Evolutionary conservation across 2,797 vertebrate species (phyloP), one percentile per base, ranked within the genome.

Genomic region (Crenuchus spilurus): DNA sequence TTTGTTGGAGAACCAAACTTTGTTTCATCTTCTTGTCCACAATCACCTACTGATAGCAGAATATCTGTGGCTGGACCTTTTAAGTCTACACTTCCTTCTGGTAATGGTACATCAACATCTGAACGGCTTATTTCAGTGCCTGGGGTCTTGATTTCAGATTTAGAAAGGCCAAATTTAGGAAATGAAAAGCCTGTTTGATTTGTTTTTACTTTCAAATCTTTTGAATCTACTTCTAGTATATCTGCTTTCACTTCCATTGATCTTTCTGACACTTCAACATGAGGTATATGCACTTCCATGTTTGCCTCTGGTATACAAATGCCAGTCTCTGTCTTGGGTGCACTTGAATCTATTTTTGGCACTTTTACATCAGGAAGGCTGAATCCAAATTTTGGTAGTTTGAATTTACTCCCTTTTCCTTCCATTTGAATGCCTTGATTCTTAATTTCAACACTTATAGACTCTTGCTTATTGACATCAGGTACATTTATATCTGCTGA

Each of bases 311-410:
- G 28, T 30, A 62, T 6, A 20, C 51, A 54, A 39, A 77, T 48
- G 28, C 75, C 67, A 14, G 8, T 42, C 20, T 60, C 24, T 71
- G 46, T n/a, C 20, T 75, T 73, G 14, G 65, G 51, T 42, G 58
- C 28, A 24, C n/a, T 41, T 64, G 54, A 55, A 42, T 78, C 79
- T 72, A 48, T 83, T 20, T 76, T 76, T 48, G 63, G 61, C 22
- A 42, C 51, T 67, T 74, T 78, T n/a, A 71, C 71, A 10, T 82
- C 75, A 26, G 77, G 70, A 39, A 74, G 24, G 24, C 86, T 88
- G 14, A 89, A 65, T 65, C 86, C 88, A 22, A 91, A 46, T 14
- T 78, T 90, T 10, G 92, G 90, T 0, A 90, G 11, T 81, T 76
- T 88, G 31, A 37, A 73, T 28, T 77, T 72, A 37, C 26, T 54